Base-by-base conservation (phyloP, 1,140 invertebrate species). In the Caenorhabditis latens region DNA sequence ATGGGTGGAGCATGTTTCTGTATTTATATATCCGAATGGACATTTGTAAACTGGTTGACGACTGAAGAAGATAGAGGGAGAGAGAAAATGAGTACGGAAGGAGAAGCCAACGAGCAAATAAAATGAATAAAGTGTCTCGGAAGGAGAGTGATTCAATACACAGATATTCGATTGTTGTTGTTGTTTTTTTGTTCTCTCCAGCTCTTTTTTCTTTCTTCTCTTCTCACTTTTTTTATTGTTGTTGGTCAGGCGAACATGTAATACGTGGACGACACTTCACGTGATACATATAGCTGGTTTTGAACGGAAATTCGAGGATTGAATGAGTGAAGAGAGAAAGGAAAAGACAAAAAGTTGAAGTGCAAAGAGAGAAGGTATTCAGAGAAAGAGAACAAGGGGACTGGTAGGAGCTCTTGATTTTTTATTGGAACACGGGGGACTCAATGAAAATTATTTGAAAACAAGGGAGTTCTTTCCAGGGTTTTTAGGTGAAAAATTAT, bases 1-100 rank as follows among this genome's bases (percentile, higher is more conserved):
- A 50, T 19, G 43, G 7, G 14, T 32, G 40, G 13, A 11, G 16
- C 65, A 67, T 67, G 40, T 43, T 43, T 67, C 65, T 43, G 65
- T 67, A 67, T 67, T 67, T 67, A 67, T 67, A 67, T 67, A 67
- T 67, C 32, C 40, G 40, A 67, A 43, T 42, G 42, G 65, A 67
- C 8, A 32, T 40, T 21, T 43, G 40, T 67, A 40, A 67, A 67
- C 65, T 67, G 65, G 65, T 67, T 67, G 21, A 14, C 8, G 58
- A 8, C 32, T 32, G 24, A 21, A 32, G 14, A 13, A 67, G 19
- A 43, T 2, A 67, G 9, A 19, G 65, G 43, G 42, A 65, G 61
- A 65, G 32, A 40, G 21, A 65, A 11, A 24, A 8, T 32, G 32
- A 65, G 61, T 11, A 19, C 24, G 61, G 32, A 24, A 24, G 40